A percentile compares a stretch with the other conserved stretches of the same genome.
Evolutionary conservation across 2,113 vertebrate genomes (phyloP).

Genomic region (Butorides virescens): DNA sequence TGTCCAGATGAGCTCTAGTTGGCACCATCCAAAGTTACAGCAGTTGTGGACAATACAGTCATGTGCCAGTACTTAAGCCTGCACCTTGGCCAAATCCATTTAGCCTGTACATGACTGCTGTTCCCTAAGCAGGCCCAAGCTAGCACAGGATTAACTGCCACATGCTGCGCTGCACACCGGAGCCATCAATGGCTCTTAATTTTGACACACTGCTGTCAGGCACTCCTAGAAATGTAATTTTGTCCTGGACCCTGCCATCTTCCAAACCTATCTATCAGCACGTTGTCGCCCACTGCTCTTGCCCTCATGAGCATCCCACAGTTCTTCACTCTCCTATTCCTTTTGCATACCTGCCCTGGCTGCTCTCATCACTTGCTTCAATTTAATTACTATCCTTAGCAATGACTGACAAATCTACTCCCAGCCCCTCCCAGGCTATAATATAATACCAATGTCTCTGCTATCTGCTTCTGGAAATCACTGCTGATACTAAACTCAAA

Average conservation of each 20-base stretch:
- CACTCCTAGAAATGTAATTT: background rate
- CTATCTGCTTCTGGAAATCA: background rate
- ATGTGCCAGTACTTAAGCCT: background rate
- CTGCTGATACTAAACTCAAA: background rate
- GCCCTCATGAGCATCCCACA: background rate
- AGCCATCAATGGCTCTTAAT: background rate
- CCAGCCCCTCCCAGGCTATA: background rate
- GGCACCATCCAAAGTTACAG: background rate
- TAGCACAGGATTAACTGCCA: background rate
- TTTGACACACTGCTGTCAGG: background rate
- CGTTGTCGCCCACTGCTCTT: rapidly evolving
- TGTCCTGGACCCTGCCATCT: background rate
- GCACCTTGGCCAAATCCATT: background rate
- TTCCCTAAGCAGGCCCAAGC: background rate
- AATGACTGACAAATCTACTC: background rate
- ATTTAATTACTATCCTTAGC: background rate
- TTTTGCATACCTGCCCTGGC: background rate
- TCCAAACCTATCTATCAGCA: background rate
- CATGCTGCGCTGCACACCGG: rapidly evolving
- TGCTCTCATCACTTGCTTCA: background rate
- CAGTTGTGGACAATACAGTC: background rate
- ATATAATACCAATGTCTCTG: background rate
- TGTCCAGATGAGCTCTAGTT: background rate
- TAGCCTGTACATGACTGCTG: background rate
- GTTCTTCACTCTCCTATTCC: background rate